A percentile compares a stretch with the other conserved stretches of the same genome.
These are phyloP conservation scores for Amblyteles armatorius DNA, from an alignment of 2,888 invertebrate genomes.

Conservation along the genomic window DNA sequence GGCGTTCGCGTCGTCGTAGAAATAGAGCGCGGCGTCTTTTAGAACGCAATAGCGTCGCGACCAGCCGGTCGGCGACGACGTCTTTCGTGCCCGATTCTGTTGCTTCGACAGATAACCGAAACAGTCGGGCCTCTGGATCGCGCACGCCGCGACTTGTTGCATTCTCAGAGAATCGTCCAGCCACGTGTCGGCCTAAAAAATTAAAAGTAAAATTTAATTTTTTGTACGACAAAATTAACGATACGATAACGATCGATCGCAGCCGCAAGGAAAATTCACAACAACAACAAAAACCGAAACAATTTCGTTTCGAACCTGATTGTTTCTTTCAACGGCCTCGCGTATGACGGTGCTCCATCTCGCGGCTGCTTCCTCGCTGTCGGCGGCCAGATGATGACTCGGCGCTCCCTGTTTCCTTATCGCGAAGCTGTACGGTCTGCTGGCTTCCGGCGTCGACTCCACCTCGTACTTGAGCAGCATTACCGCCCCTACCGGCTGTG, in stretches of 20 bases:
- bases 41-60: constrained; percentile 96
- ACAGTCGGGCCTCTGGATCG: constrained; percentile 94
- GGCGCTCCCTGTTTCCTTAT: constrained; percentile 90
- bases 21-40: constrained; percentile 97
- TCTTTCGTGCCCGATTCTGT: constrained; percentile 84
- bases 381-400: constrained; percentile 92
- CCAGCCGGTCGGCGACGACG: constrained; percentile 95
- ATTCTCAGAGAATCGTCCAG: constrained; percentile 92
- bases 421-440: constrained; percentile 90
- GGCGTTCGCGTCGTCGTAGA: constrained; percentile 95
- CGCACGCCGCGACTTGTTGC: constrained; percentile 92
- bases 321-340: constrained; percentile 91
- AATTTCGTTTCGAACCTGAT: constrained; percentile 85
- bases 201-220: neutral
- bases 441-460: constrained; percentile 87
- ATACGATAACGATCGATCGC: no score
- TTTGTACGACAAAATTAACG: neutral
- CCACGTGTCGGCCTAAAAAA: constrained; percentile 87
- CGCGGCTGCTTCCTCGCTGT: constrained; percentile 89
- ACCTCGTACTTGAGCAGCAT: constrained; percentile 94
- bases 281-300: neutral
- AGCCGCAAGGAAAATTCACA: constrained; percentile 1
- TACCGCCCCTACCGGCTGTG: constrained; percentile 95
- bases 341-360: constrained; percentile 92
- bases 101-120: constrained; percentile 96